These are phyloP conservation scores for Calyptommatus sinebrachiatus DNA, from an alignment of 2,113 vertebrate genomes.

Conservation along the genomic window DNA sequence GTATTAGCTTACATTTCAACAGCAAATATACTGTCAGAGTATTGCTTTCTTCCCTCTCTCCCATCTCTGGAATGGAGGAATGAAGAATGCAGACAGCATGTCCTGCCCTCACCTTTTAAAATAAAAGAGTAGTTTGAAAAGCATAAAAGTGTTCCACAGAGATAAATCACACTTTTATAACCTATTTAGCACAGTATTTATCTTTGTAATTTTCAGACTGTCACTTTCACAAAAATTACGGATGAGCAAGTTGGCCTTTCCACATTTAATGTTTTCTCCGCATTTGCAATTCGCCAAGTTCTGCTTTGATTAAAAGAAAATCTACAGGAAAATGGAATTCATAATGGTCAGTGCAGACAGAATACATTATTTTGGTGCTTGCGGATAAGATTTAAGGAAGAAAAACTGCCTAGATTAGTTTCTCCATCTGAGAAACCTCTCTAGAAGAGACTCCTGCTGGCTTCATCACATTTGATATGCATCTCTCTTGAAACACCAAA, in stretches of 20 bases:
- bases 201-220: slow-evolving; percentile 79
- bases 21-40: not conserved
- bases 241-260: slow-evolving; percentile 73
- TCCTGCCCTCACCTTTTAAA: slow-evolving; percentile 64
- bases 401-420: slow-evolving; percentile 47
- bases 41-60: slow-evolving; percentile 18
- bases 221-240: slow-evolving; percentile 81
- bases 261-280: slow-evolving; percentile 75
- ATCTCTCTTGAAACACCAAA: slow-evolving; percentile 48
- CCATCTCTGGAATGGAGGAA: slow-evolving; percentile 36
- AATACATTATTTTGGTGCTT: slow-evolving; percentile 59
- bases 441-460: slow-evolving; percentile 34
- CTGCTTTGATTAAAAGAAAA: slow-evolving; percentile 75
- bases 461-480: slow-evolving; percentile 48
- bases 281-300: slow-evolving; percentile 75
- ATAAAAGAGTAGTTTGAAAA: slow-evolving; percentile 73
- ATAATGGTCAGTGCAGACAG: slow-evolving; percentile 62
- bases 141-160: slow-evolving; percentile 70
- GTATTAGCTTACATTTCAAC: not conserved
- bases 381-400: slow-evolving; percentile 45
- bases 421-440: slow-evolving; percentile 63
- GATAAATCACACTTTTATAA: slow-evolving; percentile 78
- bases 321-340: slow-evolving; percentile 52
- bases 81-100: slow-evolving; percentile 62
- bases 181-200: slow-evolving; percentile 75